These are phyloP conservation scores for Macrostomum lignano DNA, from an alignment of 1,140 invertebrate genomes.

Conservation along the genomic window DNA sequence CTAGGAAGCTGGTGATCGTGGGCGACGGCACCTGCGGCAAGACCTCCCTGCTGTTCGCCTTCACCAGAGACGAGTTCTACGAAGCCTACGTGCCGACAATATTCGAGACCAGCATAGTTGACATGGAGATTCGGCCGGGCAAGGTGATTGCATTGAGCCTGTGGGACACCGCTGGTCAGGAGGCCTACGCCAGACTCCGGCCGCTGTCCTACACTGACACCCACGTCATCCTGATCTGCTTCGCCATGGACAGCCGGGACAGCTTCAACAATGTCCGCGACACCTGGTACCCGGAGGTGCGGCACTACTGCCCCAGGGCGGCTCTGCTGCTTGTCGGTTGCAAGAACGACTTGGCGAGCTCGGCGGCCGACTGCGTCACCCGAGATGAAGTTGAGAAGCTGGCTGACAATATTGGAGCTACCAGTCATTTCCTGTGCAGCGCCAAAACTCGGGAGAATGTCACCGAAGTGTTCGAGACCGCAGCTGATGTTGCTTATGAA, in stretches of 20 bases:
- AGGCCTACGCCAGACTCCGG: constrained; percentile 70
- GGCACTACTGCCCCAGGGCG: constrained; percentile 25
- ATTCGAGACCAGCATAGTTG: constrained; percentile 2
- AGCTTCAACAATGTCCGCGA: constrained; percentile 22
- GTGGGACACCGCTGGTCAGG: constrained; percentile 25
- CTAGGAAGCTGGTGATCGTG: constrained; percentile 30
- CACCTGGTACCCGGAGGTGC: constrained; percentile 26
- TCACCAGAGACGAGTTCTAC: constrained; percentile 2
- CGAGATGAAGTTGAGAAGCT: not conserved
- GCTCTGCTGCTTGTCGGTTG: constrained; percentile 27
- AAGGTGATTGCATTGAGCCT: no score
- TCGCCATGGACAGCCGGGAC: constrained; percentile 11
- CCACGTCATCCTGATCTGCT: constrained; percentile 29
- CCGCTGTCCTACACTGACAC: constrained; percentile 83
- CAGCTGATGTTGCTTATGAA: constrained; percentile 3
- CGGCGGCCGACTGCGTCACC: not conserved
- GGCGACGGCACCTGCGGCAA: constrained; percentile 6
- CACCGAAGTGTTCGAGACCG: constrained; percentile 1
- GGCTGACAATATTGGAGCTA: constrained; percentile 1
- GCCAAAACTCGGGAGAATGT: constrained; percentile 5
- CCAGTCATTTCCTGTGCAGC: constrained; percentile 5
- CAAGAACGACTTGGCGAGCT: constrained; percentile 34
- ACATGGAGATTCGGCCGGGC: not conserved
- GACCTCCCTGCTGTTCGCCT: constrained; percentile 5
- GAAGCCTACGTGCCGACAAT: constrained; percentile 6